Conservation (phyloP, 2,113 vertebrate genomes). For the Chunga burmeisteri region DNA sequence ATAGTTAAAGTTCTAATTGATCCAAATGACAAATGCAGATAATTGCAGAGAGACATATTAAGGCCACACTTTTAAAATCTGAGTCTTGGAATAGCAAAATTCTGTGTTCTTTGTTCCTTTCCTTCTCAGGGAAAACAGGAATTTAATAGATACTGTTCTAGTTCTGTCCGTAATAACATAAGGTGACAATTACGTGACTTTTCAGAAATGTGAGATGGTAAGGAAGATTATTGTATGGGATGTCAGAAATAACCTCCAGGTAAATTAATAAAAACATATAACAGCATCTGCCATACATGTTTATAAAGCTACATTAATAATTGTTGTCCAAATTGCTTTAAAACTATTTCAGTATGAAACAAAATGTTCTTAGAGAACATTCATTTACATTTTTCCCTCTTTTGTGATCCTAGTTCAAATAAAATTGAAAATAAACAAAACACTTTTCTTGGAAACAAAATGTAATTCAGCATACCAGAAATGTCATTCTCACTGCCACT, state of each 20-base stretch:
- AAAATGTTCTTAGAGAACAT: background rate
- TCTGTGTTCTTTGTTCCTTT: background rate
- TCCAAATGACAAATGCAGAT: background rate
- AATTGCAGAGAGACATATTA: background rate
- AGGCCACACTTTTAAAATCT: background rate
- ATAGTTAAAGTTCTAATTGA: background rate
- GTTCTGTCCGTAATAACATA: background rate
- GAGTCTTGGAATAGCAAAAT: background rate
- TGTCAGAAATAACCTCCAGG: background rate
- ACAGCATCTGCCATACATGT: background rate
- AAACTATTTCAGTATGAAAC: background rate
- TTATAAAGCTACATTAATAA: background rate
- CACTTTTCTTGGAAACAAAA: background rate
- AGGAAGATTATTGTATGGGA: background rate
- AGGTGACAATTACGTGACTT: background rate
- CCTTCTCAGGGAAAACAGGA: background rate
- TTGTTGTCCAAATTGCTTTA: background rate
- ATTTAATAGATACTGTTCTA: background rate
- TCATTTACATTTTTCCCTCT: background rate
- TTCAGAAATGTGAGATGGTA: background rate
- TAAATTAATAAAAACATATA: background rate
- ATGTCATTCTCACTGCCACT: background rate
- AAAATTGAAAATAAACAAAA: conserved; percentile 26
- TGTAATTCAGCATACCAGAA: background rate
- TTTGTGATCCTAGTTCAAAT: background rate